A percentile compares a stretch with the other conserved stretches of the same genome.
phyloP scores from a whole-genome alignment of 2,797 vertebrate species.

The Erpetoichthys calabaricus region DNA sequence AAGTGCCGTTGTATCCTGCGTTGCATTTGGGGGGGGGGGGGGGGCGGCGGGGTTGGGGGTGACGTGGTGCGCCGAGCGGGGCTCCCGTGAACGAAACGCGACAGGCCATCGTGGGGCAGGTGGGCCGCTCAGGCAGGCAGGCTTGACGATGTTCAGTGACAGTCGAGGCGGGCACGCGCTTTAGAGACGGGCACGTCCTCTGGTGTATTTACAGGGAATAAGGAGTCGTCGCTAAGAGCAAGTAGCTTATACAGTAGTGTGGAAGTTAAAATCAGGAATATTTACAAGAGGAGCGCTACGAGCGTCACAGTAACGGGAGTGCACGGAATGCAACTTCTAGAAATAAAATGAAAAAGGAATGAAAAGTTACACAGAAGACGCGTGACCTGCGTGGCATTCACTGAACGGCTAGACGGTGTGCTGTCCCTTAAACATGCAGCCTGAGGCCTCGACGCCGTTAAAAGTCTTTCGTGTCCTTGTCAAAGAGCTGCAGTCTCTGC shows the following conservation, averaged over 20 bases:
- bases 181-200: no score
- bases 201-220: conserved; percentile 42
- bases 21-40: no score
- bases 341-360: conserved; percentile 59
- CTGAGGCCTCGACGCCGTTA: conserved; percentile 32
- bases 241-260: conserved; percentile 61
- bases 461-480: conserved; percentile 67
- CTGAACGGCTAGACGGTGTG: conserved; percentile 48
- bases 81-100: no score
- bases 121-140: no score
- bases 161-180: no score
- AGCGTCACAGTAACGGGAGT: conserved; percentile 64
- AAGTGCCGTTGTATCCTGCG: no score
- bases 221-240: conserved; percentile 19
- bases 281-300: conserved; percentile 57
- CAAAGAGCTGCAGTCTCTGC: conserved; percentile 65
- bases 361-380: conserved; percentile 45
- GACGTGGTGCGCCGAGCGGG: no score
- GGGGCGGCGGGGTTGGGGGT: no score
- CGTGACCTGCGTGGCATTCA: conserved; percentile 45
- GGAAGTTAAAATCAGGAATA: conserved; percentile 56
- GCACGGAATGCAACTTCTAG: conserved; percentile 60
- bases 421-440: conserved; percentile 52
- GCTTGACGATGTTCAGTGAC: no score
- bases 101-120: no score